Evolutionary conservation across 1,140 invertebrate genomes (phyloP).

Genomic region (Cepaea nemoralis): DNA sequence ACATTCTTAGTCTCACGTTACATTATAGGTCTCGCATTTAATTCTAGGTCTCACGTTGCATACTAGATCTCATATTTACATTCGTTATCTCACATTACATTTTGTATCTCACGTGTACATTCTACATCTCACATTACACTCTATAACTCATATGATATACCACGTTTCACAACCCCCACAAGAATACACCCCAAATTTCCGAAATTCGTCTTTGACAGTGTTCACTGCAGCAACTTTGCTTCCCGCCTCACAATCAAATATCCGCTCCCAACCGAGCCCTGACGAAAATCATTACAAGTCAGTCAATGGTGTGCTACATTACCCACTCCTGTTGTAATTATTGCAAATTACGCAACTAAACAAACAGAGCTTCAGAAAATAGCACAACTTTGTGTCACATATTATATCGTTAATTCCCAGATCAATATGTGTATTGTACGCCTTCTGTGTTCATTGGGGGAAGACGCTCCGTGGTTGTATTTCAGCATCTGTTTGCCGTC

Average conservation of each 20-base stretch:
- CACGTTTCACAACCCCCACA: too few species aligned
- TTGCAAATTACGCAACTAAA: background rate
- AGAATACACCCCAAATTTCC: too few species aligned
- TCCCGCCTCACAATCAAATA: background rate
- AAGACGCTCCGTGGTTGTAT: background rate
- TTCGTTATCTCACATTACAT: too few species aligned
- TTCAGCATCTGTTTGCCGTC: background rate
- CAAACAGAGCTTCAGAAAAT: slow-evolving; percentile 4
- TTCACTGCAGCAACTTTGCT: background rate
- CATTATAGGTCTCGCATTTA: too few species aligned
- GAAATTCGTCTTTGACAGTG: too few species aligned
- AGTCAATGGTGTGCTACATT: background rate
- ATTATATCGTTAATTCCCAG: background rate
- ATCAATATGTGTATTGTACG: slow-evolving; percentile 4
- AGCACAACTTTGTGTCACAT: background rate
- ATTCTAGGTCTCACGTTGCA: too few species aligned
- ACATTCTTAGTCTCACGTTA: too few species aligned
- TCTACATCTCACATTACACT: too few species aligned
- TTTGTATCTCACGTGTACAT: too few species aligned
- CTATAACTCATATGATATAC: too few species aligned
- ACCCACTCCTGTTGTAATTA: background rate
- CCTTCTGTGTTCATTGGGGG: background rate
- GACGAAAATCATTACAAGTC: background rate
- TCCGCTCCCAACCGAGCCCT: background rate
- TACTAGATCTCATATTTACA: too few species aligned